phyloP scores from a whole-genome alignment of 2,888 invertebrate species.

The Aleiodes alternator region DNA sequence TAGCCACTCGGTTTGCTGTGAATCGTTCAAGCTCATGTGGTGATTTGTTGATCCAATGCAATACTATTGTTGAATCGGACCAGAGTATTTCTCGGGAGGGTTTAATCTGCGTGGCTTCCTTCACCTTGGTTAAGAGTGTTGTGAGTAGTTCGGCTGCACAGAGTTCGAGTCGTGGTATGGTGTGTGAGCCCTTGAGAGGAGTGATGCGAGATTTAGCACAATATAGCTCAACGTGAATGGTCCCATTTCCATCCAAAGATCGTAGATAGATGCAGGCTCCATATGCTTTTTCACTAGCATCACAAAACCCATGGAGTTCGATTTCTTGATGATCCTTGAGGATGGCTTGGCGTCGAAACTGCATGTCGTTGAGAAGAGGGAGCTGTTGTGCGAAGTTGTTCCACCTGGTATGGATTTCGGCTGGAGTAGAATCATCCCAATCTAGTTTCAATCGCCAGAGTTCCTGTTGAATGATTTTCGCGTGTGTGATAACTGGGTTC shows the following conservation, averaged over 20 bases:
- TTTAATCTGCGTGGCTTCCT: neutral
- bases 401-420: constrained; percentile 43
- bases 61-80: constrained; percentile 56
- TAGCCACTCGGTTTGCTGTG: constrained; percentile 49
- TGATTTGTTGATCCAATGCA: too few relatives aligned
- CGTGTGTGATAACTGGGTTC: constrained; percentile 19
- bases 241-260: constrained; percentile 6
- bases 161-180: constrained; percentile 39
- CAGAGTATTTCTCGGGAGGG: constrained; percentile 44
- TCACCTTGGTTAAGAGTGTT: constrained; percentile 4
- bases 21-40: constrained; percentile 54
- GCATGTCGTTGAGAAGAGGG: constrained; percentile 17
- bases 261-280: constrained; percentile 53
- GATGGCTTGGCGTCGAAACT: constrained; percentile 43
- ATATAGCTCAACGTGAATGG: neutral
- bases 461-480: constrained; percentile 50
- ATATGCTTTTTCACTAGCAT: constrained; percentile 58
- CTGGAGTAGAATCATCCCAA: constrained; percentile 55
- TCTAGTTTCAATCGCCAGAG: constrained; percentile 48
- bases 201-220: constrained; percentile 42
- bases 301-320: constrained; percentile 57
- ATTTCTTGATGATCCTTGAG: constrained; percentile 27
- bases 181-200: constrained; percentile 36
- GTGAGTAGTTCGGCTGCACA: constrained; percentile 32
- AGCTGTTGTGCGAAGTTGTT: constrained; percentile 37